A percentile compares a stretch with the other conserved stretches of the same genome.
phyloP scores from a whole-genome alignment of 2,888 invertebrate genomes.

The Xylota segnis region DNA sequence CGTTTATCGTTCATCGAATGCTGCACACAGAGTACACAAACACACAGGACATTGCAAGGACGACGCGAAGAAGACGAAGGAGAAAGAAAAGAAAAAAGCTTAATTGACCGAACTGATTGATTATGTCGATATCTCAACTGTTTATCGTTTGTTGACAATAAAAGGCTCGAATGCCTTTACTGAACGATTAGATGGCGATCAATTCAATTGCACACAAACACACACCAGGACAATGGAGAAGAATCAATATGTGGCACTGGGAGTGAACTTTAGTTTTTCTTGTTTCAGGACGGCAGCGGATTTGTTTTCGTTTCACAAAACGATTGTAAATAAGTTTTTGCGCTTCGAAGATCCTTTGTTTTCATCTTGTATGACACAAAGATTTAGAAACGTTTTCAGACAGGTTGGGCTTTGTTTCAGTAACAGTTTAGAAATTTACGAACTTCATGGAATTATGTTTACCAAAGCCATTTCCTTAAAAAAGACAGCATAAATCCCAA shows the following conservation, averaged over 20 bases:
- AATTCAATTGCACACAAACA: constrained; percentile 53
- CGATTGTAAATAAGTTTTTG: background rate
- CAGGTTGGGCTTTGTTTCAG: too few species aligned
- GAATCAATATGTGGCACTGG: constrained; percentile 10
- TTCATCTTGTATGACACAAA: too few species aligned
- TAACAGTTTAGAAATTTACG: too few species aligned
- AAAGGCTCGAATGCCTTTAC: constrained; percentile 75
- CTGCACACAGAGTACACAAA: constrained; percentile 8
- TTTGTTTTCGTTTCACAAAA: background rate
- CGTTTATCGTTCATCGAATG: constrained; percentile 71
- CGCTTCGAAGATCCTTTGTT: background rate
- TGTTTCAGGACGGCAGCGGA: background rate
- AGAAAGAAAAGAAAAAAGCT: constrained; percentile 48
- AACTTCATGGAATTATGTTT: too few species aligned
- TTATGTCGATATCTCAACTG: constrained; percentile 77
- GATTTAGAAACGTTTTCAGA: too few species aligned
- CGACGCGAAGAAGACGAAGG: background rate
- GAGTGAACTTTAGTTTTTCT: background rate
- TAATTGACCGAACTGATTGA: constrained; percentile 77
- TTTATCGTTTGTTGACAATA: constrained; percentile 77
- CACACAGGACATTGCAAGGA: constrained; percentile 26
- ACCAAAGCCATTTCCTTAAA: too few species aligned
- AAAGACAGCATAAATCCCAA: too few species aligned
- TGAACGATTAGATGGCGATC: constrained; percentile 72
- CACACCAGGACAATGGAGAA: constrained; percentile 50